A percentile compares a stretch with the other conserved stretches of the same genome.
phyloP scores from a whole-genome alignment of 1,140 invertebrate genomes.

The Piezodorus guildinii region DNA sequence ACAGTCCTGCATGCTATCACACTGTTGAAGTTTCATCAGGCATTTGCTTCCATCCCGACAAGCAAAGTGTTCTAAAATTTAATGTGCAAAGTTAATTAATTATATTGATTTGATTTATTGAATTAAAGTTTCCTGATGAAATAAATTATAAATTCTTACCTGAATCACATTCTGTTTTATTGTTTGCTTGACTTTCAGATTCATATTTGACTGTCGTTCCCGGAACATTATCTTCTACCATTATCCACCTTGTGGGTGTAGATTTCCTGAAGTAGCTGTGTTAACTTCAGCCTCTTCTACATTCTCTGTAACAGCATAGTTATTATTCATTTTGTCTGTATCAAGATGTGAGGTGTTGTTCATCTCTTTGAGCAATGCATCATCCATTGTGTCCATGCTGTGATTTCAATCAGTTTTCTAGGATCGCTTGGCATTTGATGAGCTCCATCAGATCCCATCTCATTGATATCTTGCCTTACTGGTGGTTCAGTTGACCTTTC shows the following conservation, averaged over 20 bases:
- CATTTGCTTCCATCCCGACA: constrained; percentile 44
- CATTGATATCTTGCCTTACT: too few relatives aligned
- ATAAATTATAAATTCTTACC: neutral
- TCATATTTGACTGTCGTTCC: neutral
- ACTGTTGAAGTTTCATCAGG: constrained; percentile 41
- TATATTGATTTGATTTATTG: neutral
- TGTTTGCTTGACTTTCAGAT: too few relatives aligned
- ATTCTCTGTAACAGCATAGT: neutral
- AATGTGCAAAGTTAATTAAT: neutral
- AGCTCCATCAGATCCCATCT: too few relatives aligned
- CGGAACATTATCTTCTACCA: neutral
- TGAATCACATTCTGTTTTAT: neutral
- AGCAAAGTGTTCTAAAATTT: constrained; percentile 43
- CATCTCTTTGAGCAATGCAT: too few relatives aligned
- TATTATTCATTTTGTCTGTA: neutral
- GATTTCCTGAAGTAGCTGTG: neutral
- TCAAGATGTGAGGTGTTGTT: too few relatives aligned
- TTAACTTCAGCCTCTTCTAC: neutral
- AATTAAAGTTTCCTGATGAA: too few relatives aligned
- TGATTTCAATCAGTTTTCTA: too few relatives aligned
- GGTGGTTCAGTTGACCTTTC: too few relatives aligned
- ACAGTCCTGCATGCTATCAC: constrained; percentile 50
- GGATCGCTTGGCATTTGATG: too few relatives aligned
- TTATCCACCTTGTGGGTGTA: neutral
- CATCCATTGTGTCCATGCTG: too few relatives aligned